These are phyloP conservation scores for Aepyceros melampus DNA, from an alignment of 2,113 vertebrate genomes.

Conservation along the genomic window DNA sequence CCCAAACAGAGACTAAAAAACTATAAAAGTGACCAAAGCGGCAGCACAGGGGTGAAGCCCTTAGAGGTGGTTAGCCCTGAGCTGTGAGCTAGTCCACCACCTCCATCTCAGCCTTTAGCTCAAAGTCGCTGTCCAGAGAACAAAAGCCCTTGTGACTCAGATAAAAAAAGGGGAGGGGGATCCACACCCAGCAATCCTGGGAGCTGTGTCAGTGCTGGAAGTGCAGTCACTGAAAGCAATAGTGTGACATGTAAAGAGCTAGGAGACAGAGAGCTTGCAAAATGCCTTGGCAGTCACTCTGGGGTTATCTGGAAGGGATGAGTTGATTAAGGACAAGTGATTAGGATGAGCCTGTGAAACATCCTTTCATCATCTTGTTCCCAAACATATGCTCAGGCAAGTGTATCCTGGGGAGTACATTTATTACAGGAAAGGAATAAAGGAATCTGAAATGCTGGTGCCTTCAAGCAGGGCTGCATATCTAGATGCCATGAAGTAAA, in stretches of 20 bases:
- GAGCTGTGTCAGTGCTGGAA: neutral
- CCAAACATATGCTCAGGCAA: neutral
- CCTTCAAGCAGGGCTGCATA: neutral
- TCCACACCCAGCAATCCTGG: rapidly evolving
- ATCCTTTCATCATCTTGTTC: neutral
- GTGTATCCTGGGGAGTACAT: neutral
- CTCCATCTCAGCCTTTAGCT: neutral
- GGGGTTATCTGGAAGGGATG: neutral
- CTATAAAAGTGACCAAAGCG: neutral
- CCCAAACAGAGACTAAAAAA: neutral
- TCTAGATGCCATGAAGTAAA: neutral
- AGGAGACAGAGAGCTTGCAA: neutral
- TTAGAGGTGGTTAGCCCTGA: neutral
- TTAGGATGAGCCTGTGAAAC: neutral
- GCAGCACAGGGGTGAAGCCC: neutral
- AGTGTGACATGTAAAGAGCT: neutral
- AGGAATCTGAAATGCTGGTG: neutral
- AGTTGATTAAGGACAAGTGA: neutral
- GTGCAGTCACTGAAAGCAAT: neutral
- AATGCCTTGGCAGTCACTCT: neutral
- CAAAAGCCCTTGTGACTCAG: neutral
- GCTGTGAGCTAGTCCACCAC: rapidly evolving
- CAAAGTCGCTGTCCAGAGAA: neutral
- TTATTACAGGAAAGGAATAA: neutral
- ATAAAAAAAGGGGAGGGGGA: rapidly evolving